Percentiles rank a stretch among this genome's conserved stretches.
Conservation (phyloP, 1,140 invertebrate genomes). For the Ditylenchus dipsaci region DNA sequence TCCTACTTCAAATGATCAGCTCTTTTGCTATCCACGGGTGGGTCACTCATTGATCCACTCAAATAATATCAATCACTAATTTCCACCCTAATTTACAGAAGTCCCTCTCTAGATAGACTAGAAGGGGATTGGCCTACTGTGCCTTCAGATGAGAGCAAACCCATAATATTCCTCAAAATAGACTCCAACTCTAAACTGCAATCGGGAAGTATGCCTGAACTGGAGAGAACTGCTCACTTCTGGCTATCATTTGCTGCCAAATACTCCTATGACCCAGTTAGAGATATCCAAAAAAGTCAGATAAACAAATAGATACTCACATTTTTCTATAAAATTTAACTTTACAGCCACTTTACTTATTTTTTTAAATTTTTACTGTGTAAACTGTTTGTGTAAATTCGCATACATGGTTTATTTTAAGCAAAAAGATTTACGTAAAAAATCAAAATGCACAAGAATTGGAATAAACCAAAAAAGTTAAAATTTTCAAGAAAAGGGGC, state of each 20-base stretch:
- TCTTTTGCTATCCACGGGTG: conserved; percentile 5
- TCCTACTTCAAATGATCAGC: conserved; percentile 9
- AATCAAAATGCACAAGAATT: too few relatives aligned
- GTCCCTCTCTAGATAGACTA: background rate
- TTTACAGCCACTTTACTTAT: too few relatives aligned
- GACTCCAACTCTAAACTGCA: background rate
- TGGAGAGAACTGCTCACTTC: background rate
- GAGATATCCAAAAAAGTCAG: background rate
- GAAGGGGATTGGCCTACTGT: background rate
- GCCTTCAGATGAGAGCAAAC: background rate
- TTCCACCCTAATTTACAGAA: background rate
- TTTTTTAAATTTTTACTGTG: too few relatives aligned
- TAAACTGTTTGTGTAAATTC: too few relatives aligned
- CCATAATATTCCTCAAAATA: background rate
- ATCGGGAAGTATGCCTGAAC: background rate
- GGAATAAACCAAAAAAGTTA: too few relatives aligned
- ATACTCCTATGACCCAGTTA: background rate
- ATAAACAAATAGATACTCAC: background rate
- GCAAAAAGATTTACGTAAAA: too few relatives aligned
- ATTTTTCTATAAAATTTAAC: background rate
- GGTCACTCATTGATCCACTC: background rate
- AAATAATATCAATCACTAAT: background rate
- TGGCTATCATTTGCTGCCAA: background rate
- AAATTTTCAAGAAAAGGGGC: too few relatives aligned
- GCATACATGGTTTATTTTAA: too few relatives aligned